Evolutionary conservation across 2,113 vertebrate species (phyloP), one percentile per base, ranked within the genome.

Genomic region (Myiopsitta monachus): DNA sequence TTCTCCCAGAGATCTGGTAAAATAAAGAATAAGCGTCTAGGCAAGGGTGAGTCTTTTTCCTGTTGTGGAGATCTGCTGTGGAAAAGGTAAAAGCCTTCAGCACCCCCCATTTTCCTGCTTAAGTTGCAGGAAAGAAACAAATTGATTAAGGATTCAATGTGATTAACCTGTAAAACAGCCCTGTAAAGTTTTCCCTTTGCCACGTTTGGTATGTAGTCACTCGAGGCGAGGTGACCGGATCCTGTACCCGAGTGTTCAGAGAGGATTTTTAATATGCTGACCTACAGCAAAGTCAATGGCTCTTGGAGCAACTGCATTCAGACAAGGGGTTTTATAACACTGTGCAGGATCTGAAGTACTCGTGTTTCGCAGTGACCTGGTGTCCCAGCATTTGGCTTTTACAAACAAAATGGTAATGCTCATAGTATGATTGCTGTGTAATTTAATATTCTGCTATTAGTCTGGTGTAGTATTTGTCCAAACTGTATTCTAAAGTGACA

Each of bases 191-290:
- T 88, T 93, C 18, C 46, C 11, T 86, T 46, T 68, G 69, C 52
- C 18, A 7, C 5, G 0, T 47, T 63, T 76, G 38, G 11, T 76
- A 14, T 1, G 0, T 39, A 61, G 80, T 39, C 36, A 22, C 62
- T 31, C 31, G 24, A 3, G 31, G 21, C 1, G 49, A 61, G 41
- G 5, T 73, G 57, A 21, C n/a, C 62, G 51, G 52, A 28, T 26
- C 61, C 39, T 62, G 5, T 33, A 12, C 44, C n/a, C 6, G 19
- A 26, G 39, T 0, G 0, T 75, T 75, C 1, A 2, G 87, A 26
- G 86, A 52, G 14, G 26, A 33, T 47, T 72, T 81, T 36, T 85
- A 33, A 9, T 33, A 4, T 5, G 7, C 49, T 80, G 33, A 28
- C 10, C n/a, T 73, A 8, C 15, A 8, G 4, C n/a, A 5, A 31